phyloP scores from a whole-genome alignment of 2,113 vertebrate species.

The Heptranchias perlo region DNA sequence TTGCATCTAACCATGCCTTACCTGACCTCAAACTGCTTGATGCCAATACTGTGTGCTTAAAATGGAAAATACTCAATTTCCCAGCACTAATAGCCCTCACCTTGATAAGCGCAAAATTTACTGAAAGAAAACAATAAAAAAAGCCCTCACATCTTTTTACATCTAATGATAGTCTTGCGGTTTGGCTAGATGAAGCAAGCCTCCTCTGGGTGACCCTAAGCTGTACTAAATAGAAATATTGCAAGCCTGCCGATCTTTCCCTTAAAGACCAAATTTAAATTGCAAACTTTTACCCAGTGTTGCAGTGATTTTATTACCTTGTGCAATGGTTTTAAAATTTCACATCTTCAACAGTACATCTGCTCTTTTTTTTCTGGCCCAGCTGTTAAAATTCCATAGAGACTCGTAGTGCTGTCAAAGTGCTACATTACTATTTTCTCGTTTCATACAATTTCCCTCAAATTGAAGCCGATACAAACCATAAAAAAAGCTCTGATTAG shows the following conservation, averaged over 20 bases:
- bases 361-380: neutral
- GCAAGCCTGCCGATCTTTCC: neutral
- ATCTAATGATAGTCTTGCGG: neutral
- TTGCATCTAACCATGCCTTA: no score
- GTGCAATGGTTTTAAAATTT: constrained; percentile 23
- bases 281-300: constrained; percentile 22
- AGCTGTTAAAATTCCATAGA: constrained; percentile 14
- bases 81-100: neutral
- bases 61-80: neutral
- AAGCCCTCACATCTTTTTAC: neutral
- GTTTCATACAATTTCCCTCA: constrained; percentile 7
- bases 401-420: neutral
- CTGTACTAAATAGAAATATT: neutral
- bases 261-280: constrained; percentile 31
- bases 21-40: neutral
- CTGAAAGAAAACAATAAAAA: constrained; percentile 11
- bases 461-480: neutral
- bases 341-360: constrained; percentile 8
- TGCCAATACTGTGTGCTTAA: neutral
- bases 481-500: neutral
- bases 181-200: neutral
- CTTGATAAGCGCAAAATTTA: neutral
- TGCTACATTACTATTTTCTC: constrained; percentile 25
- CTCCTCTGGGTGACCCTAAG: neutral
- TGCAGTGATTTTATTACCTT: constrained; percentile 18